Base-by-base conservation (phyloP, 2,888 invertebrate species). In the Trissolcus brochymenae region DNA sequence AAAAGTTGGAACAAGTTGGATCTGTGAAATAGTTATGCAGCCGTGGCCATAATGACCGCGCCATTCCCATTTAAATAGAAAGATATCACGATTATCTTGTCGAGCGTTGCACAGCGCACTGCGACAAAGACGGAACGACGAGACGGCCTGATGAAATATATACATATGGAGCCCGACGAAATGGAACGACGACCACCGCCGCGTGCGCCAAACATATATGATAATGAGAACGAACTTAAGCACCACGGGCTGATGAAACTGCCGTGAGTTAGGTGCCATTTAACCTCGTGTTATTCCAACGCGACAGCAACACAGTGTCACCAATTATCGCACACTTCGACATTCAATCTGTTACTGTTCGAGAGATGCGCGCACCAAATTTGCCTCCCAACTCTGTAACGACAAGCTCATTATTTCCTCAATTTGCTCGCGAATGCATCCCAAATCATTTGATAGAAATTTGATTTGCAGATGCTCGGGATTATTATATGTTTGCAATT, bases 281-380 rank as follows among this genome's bases (percentile, higher is more conserved):
- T 71, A 66, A 66, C 76, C 66, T 70, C 71, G 54, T 72, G 67
- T 76, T 76, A 76, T 67, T 76, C 56, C 66, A 53, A 35, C 57
- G 66, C 43, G 70, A 76, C 68, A 68, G 49, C 64, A 64, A 46
- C 75, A 51, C 60, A 68, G 75, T 79, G 79, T 78, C 78, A 78
- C 81, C 82, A 82, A 82, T 82, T 82, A 82, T 77, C 80, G 80
- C 79, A 46, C 35, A 77, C 74, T 68, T 79, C 57, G 65, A 61
- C 57, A 43, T 57, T 46, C 68, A 62, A 57, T 64, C 59, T 59
- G 68, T 53, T 59, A 35, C 54, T 40, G 29, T 53, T 49, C 29
- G 17, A 25, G 16, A 51, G 49, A 29, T 54, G 41, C 17, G 43
- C 17, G 40, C 40, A 41, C 57, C 57, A 57, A 71, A 51, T 62